Conservation (phyloP, 2,113 vertebrate genomes). For the Sinocyclocheilus grahami region DNA sequence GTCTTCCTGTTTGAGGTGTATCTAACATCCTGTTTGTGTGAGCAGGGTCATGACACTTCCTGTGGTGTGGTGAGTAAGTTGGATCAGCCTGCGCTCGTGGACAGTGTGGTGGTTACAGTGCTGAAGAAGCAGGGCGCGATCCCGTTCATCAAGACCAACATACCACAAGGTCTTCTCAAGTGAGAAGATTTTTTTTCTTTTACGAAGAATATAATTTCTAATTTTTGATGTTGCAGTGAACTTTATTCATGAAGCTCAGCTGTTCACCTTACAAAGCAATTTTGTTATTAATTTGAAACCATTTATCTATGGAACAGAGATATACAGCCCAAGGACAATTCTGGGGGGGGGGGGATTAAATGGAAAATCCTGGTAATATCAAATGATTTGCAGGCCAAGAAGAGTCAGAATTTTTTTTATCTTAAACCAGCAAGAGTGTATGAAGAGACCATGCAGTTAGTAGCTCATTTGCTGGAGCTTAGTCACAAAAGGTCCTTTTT, state of each 20-base stretch:
- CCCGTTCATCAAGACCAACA: slow-evolving; percentile 91
- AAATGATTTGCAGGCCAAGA: too few relatives aligned
- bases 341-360: too few relatives aligned
- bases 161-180: slow-evolving; percentile 87
- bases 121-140: slow-evolving; percentile 90
- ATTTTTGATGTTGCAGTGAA: not conserved
- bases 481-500: too few relatives aligned
- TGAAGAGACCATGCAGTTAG: not conserved
- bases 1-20: not conserved
- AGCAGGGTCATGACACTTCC: slow-evolving; percentile 80
- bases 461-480: not conserved
- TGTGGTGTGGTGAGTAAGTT: slow-evolving; percentile 79
- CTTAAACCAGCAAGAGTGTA: slow-evolving; percentile 19
- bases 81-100: slow-evolving; percentile 69
- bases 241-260: not conserved
- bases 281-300: not conserved
- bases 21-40: not conserved
- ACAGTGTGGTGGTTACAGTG: slow-evolving; percentile 86
- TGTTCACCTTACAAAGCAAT: not conserved
- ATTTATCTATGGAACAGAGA: not conserved
- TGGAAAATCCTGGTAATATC: too few relatives aligned
- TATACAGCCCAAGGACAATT: not conserved
- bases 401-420: too few relatives aligned
- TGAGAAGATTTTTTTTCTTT: slow-evolving; percentile 59
- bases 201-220: not conserved